These are phyloP conservation scores for Akabosia matsudoensis DNA, from an alignment of 1,140 invertebrate genomes.

Conservation along the genomic window DNA sequence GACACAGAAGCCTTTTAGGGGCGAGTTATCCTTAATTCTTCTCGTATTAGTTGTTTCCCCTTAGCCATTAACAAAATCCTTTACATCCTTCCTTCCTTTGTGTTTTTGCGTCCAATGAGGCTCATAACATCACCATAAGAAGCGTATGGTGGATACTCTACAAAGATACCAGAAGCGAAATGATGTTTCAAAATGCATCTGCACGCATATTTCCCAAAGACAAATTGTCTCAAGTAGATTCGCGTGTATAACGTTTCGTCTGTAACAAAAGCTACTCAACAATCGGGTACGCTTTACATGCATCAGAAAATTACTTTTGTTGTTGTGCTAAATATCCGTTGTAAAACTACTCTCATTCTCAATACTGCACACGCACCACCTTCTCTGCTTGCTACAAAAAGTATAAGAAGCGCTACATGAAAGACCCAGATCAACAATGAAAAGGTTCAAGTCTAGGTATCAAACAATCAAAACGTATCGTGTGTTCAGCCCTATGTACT, in stretches of 20 bases:
- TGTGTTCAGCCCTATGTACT: no score
- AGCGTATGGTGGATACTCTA: no score
- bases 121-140: no score
- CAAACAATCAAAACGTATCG: no score
- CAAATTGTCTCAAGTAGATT: background rate
- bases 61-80: background rate
- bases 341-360: background rate
- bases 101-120: slow-evolving; percentile 14
- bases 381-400: background rate
- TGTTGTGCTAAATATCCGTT: background rate
- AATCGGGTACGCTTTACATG: background rate
- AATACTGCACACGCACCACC: background rate
- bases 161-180: no score
- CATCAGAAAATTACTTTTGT: background rate
- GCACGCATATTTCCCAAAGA: no score
- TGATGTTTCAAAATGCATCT: no score
- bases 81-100: slow-evolving; percentile 9
- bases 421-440: no score
- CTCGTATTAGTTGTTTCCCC: background rate
- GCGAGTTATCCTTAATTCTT: no score
- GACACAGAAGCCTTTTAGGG: no score
- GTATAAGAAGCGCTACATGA: no score
- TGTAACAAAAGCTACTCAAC: background rate
- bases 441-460: no score
- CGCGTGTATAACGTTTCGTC: background rate